These are phyloP conservation scores for Cygnus atratus DNA, from an alignment of 2,113 vertebrate species.

Conservation along the genomic window DNA sequence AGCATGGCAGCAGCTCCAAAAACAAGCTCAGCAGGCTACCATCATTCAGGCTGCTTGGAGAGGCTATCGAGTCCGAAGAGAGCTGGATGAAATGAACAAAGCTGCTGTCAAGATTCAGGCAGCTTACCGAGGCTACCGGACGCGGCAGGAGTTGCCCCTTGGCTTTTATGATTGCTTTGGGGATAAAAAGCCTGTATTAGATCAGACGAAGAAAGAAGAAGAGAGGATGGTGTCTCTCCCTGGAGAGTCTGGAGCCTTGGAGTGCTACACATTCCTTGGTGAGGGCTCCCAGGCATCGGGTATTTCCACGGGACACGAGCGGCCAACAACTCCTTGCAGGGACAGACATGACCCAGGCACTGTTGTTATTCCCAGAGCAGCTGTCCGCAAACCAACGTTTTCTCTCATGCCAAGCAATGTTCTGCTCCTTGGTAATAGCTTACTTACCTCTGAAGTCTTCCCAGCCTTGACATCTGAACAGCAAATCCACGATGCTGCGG, in stretches of 20 bases:
- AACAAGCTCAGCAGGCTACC: not conserved
- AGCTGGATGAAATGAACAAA: not conserved
- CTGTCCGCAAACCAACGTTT: not conserved
- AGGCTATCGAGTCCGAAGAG: not conserved
- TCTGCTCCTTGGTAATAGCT: not conserved
- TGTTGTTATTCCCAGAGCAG: not conserved
- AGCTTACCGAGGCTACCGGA: not conserved
- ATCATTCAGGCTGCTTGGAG: not conserved
- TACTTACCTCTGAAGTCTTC: not conserved
- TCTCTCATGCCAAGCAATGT: not conserved
- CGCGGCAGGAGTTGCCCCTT: not conserved
- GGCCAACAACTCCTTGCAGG: not conserved
- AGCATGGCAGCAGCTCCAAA: not conserved
- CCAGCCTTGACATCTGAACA: not conserved
- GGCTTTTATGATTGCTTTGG: not conserved
- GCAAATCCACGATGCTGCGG: not conserved
- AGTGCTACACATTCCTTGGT: accelerated
- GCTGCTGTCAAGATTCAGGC: not conserved
- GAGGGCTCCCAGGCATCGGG: not conserved
- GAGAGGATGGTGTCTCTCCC: not conserved
- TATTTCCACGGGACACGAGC: not conserved
- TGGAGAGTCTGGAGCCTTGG: not conserved
- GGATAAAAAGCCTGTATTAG: not conserved
- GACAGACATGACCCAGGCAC: not conserved
- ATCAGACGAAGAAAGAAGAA: not conserved